These are phyloP conservation scores for Lophochroa leadbeateri DNA, from an alignment of 2,113 vertebrate species.

Conservation along the genomic window DNA sequence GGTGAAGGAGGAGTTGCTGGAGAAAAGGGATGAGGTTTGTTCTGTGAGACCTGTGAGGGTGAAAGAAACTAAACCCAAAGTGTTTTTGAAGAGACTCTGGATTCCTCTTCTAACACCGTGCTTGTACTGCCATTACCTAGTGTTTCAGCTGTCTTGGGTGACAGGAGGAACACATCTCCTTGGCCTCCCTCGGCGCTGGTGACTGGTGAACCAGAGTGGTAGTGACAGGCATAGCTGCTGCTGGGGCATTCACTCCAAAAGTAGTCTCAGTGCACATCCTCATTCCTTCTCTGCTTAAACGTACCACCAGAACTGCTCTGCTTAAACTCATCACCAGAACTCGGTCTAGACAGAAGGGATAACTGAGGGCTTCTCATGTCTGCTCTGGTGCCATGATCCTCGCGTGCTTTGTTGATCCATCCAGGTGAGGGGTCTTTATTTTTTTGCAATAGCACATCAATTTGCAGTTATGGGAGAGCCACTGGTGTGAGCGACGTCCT, in stretches of 20 bases:
- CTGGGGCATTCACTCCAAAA: neutral
- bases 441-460: neutral
- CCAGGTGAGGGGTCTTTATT: neutral
- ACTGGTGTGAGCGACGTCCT: neutral
- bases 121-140: fast-evolving
- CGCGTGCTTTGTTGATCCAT: neutral
- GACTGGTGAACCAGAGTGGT: neutral
- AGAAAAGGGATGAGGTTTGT: neutral
- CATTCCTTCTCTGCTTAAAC: neutral
- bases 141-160: neutral
- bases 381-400: neutral
- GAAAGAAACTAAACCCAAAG: neutral
- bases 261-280: neutral
- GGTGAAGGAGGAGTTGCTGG: neutral
- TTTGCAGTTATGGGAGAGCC: neutral
- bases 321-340: neutral
- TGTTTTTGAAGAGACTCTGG: neutral
- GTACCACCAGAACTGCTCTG: neutral
- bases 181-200: neutral
- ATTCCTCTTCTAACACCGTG: neutral
- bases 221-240: neutral
- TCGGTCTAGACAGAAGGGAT: neutral
- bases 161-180: neutral
- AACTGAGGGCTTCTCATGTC: neutral
- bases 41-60: neutral